Evolutionary conservation across 2,113 vertebrate genomes (phyloP).

Genomic region (Corythaeola cristata): DNA sequence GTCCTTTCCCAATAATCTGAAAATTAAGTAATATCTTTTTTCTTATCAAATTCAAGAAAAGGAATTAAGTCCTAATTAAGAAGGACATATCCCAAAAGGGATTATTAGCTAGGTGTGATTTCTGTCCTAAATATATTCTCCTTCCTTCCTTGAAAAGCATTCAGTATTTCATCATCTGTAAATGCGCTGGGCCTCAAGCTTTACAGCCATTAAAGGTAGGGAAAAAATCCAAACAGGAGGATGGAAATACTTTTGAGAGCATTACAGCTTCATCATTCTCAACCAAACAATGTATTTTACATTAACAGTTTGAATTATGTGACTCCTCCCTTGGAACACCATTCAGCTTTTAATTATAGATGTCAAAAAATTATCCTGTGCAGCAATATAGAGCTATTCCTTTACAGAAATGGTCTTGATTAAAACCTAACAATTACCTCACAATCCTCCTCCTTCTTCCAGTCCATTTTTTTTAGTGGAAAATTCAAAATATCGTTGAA

Average conservation of each 20-base stretch:
- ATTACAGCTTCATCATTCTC: not conserved
- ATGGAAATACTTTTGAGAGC: not conserved
- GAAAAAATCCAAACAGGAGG: not conserved
- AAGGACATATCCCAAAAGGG: not conserved
- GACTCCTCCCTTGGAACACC: not conserved
- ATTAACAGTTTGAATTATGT: not conserved
- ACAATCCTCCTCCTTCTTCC: not conserved
- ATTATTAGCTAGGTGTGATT: not conserved
- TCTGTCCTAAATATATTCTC: not conserved
- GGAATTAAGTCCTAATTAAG: not conserved
- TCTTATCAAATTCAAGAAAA: not conserved
- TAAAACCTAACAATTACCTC: not conserved
- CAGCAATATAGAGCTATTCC: not conserved
- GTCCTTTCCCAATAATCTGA: not conserved
- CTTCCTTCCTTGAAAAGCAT: not conserved
- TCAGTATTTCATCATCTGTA: not conserved
- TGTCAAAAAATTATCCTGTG: not conserved
- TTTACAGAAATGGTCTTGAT: not conserved
- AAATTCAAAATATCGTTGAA: not conserved
- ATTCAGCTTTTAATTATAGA: conserved; percentile 22
- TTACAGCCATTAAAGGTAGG: not conserved
- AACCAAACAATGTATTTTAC: not conserved
- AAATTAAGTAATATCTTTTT: not conserved
- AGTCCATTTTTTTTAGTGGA: not conserved
- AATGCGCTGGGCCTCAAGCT: not conserved